These are phyloP conservation scores for Amyelois transitella DNA, from an alignment of 1,140 invertebrate genomes.

Conservation along the genomic window DNA sequence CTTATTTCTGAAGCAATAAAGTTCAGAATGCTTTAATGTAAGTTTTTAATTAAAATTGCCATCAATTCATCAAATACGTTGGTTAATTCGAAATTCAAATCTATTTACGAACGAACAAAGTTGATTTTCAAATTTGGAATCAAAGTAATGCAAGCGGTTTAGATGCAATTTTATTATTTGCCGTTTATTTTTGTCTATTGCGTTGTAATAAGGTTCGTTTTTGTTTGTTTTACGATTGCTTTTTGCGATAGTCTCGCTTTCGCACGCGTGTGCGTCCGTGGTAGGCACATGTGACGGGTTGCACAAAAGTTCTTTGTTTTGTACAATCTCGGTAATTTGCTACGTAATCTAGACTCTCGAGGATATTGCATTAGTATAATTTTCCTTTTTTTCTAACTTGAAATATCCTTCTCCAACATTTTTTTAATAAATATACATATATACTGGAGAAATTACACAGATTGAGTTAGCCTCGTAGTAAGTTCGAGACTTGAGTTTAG, in stretches of 20 bases:
- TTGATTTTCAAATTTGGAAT: background rate
- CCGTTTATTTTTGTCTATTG: background rate
- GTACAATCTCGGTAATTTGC: constrained; percentile 13
- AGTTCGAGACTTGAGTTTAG: too few species aligned
- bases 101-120: background rate
- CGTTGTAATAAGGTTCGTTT: background rate
- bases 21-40: background rate
- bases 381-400: background rate
- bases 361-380: background rate
- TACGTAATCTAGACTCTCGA: constrained; percentile 10
- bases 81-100: background rate
- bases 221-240: background rate
- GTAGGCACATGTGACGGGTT: constrained; percentile 18
- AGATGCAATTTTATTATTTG: background rate
- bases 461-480: too few species aligned
- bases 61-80: background rate
- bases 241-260: constrained; percentile 3
- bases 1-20: background rate
- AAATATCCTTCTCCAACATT: too few species aligned
- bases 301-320: constrained; percentile 23
- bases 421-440: too few species aligned
- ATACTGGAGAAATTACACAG: too few species aligned
- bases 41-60: background rate
- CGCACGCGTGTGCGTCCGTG: constrained; percentile 16
- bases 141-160: background rate